Evolutionary conservation across 2,797 vertebrate genomes (phyloP).

Genomic region (Sylvilagus floridanus): DNA sequence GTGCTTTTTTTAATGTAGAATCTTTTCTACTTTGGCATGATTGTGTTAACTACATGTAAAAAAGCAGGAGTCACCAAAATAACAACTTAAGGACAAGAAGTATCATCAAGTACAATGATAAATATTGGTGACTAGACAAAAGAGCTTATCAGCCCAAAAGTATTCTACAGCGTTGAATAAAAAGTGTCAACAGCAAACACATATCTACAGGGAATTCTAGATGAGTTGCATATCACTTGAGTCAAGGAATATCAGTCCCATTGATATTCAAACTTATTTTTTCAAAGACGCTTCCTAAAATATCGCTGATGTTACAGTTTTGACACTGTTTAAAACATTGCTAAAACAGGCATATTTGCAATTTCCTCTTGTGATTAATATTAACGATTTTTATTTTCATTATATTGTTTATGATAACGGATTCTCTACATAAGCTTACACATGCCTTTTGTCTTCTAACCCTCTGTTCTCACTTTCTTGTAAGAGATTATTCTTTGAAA

Average conservation of each 20-base stretch:
- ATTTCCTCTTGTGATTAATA: neutral
- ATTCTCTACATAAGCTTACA: neutral
- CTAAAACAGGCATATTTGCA: neutral
- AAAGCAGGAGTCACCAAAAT: neutral
- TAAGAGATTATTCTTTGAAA: constrained; percentile 16
- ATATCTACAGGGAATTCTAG: constrained; percentile 39
- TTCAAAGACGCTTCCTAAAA: constrained; percentile 29
- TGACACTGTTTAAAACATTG: constrained; percentile 52
- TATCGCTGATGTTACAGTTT: neutral
- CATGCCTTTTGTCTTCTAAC: neutral
- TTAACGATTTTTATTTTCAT: neutral
- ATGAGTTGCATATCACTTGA: neutral
- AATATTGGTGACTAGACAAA: neutral
- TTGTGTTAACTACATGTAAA: neutral
- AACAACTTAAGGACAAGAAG: neutral
- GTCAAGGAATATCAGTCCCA: neutral
- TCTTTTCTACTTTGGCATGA: neutral
- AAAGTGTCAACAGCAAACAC: neutral
- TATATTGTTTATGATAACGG: neutral
- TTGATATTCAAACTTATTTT: constrained; percentile 15
- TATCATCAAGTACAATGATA: neutral
- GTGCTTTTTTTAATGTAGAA: neutral
- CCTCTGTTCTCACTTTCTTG: neutral
- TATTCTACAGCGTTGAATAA: neutral
- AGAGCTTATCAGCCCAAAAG: neutral